These are phyloP conservation scores for Hoplostethus mediterraneus DNA, from an alignment of 2,797 vertebrate genomes.

Conservation along the genomic window DNA sequence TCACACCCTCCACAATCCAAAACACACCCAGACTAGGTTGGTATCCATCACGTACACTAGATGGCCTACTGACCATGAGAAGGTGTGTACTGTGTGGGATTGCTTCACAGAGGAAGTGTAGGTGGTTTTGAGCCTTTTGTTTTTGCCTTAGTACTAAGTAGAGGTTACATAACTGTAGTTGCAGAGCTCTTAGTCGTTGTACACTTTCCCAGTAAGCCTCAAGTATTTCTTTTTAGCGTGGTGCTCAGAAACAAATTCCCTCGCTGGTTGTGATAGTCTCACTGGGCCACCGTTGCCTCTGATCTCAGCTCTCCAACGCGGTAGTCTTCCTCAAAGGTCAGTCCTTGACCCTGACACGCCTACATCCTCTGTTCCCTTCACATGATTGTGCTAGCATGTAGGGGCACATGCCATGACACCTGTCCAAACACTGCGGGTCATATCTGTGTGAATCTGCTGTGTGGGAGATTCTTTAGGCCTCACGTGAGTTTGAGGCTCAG, in stretches of 20 bases:
- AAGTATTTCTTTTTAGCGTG: neutral
- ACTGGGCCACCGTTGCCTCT: neutral
- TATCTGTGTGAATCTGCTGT: conserved; percentile 8
- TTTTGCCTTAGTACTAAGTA: neutral
- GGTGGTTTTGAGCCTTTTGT: neutral
- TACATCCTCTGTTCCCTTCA: neutral
- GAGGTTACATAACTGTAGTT: neutral
- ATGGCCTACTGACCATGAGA: conserved; percentile 14
- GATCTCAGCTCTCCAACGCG: conserved; percentile 8
- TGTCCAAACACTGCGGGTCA: conserved; percentile 36
- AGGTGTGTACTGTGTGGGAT: neutral
- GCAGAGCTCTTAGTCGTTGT: neutral
- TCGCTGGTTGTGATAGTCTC: conserved; percentile 6
- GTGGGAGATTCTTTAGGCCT: conserved; percentile 6
- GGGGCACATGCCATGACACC: conserved; percentile 35
- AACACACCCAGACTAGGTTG: neutral
- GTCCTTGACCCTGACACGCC: conserved; percentile 26
- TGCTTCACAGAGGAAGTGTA: neutral
- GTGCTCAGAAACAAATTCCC: neutral
- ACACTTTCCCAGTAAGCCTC: too few species aligned
- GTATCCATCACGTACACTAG: conserved; percentile 30
- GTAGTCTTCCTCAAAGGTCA: neutral
- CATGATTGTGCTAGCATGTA: neutral
- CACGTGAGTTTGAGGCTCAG: neutral
- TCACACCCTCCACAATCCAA: neutral